Conservation (phyloP, 1,140 invertebrate species). For the Drosophila carrolli region DNA sequence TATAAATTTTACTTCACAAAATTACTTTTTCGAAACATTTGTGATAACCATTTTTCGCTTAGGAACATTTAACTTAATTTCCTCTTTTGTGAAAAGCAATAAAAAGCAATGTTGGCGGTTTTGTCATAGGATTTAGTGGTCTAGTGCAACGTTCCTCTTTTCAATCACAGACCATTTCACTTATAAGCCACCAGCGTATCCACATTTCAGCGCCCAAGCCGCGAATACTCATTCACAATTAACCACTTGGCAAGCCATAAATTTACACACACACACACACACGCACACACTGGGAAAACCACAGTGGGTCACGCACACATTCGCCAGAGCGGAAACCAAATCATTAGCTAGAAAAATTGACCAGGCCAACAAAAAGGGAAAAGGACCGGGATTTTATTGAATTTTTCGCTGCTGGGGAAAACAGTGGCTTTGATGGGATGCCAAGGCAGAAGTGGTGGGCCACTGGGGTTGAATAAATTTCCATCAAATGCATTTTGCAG, state of each 20-base stretch:
- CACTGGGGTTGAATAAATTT: slow-evolving; percentile 63
- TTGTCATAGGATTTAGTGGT: slow-evolving; percentile 1
- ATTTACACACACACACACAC: slow-evolving; percentile 72
- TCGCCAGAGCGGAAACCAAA: slow-evolving; percentile 64
- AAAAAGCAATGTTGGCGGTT: not conserved
- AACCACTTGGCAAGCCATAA: slow-evolving; percentile 79
- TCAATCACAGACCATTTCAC: slow-evolving; percentile 51
- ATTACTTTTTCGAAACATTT: not conserved
- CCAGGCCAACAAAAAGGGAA: slow-evolving; percentile 31
- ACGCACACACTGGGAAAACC: slow-evolving; percentile 28
- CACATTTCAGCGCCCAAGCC: slow-evolving; percentile 56
- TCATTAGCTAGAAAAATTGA: slow-evolving; percentile 80
- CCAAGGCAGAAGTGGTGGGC: slow-evolving; percentile 10
- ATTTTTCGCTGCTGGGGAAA: slow-evolving; percentile 30
- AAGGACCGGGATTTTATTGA: slow-evolving; percentile 39
- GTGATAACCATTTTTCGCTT: too few relatives aligned
- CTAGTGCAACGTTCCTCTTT: slow-evolving; percentile 5
- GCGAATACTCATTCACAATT: slow-evolving; percentile 73
- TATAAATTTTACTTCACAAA: too few relatives aligned
- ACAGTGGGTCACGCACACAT: slow-evolving; percentile 33
- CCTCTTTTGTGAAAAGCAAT: not conserved
- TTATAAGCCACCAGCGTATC: slow-evolving; percentile 38
- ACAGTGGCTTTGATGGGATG: not conserved
- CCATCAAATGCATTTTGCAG: slow-evolving; percentile 50
- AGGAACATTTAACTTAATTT: not conserved